These are phyloP conservation scores for Atherinosoma microstoma DNA, from an alignment of 2,797 vertebrate genomes.

Conservation along the genomic window DNA sequence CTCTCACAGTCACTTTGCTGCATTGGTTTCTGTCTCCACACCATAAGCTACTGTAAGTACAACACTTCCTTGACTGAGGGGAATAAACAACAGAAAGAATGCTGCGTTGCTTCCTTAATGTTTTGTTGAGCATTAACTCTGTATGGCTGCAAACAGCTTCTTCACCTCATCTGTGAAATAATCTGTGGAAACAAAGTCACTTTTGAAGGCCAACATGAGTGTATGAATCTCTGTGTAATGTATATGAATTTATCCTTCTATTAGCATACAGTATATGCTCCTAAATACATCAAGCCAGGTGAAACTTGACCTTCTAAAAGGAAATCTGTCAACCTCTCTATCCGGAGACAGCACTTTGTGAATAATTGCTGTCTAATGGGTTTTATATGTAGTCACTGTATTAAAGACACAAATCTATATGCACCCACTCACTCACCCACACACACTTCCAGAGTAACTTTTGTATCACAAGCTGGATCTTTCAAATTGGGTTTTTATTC, in stretches of 20 bases:
- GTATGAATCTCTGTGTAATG: slow-evolving; percentile 47
- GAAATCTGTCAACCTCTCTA: slow-evolving; percentile 68
- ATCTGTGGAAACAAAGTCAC: slow-evolving; percentile 55
- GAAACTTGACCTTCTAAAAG: slow-evolving; percentile 79
- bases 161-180: slow-evolving; percentile 37
- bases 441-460: slow-evolving; percentile 8
- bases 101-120: slow-evolving; percentile 11
- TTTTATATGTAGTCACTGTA: slow-evolving; percentile 62
- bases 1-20: slow-evolving; percentile 81
- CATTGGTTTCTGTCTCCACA: slow-evolving; percentile 77
- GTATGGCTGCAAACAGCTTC: slow-evolving; percentile 11
- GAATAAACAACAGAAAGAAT: slow-evolving; percentile 42
- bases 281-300: slow-evolving; percentile 64
- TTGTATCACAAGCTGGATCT: background rate
- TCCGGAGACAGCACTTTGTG: slow-evolving; percentile 69
- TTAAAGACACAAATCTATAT: slow-evolving; percentile 37
- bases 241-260: slow-evolving; percentile 54
- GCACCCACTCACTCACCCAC: slow-evolving; percentile 9
- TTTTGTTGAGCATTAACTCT: slow-evolving; percentile 44
- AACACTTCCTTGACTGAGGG: slow-evolving; percentile 66
- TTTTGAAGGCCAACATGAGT: slow-evolving; percentile 44
- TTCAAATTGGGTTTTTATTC: slow-evolving; percentile 6
- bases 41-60: slow-evolving; percentile 72
- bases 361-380: slow-evolving; percentile 80
- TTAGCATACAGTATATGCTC: slow-evolving; percentile 58